Base-by-base conservation (phyloP, 2,888 invertebrate genomes). In the Antitype chi region DNA sequence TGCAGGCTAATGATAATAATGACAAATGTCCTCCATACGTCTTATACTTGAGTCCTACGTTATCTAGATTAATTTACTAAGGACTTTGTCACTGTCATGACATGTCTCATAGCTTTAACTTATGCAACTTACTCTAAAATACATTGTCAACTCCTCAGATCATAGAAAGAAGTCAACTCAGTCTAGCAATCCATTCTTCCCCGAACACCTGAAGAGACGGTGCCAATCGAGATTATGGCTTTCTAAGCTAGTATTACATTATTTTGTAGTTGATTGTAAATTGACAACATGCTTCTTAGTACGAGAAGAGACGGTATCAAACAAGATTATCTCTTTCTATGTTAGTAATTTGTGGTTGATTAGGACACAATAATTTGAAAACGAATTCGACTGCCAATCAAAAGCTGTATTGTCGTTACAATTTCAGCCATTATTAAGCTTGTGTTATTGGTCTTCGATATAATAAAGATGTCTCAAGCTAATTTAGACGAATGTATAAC, bases 401-500 rank as follows among this genome's bases (percentile, higher is more conserved):
- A 52, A 57, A n/a, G 0, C 1, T 25, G 28, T 71, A 71, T 72
- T 57, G 63, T 82, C 68, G 38, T 15, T 78, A 43, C 47, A 68
- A 67, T 71, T 70, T 55, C 11, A 20, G 6, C 38, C 13, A 53
- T 67, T 38, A 70, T 70, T 28, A 72, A 55, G 20, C 7, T 53
- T 55, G 15, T 64, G 23, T 64, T 76, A 77, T 71, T 62, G 52
- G 7, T 47, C 53, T 71, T 90, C 63, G 1, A 70, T 78, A 70
- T 74, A 92, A 93, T 91, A 90, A 90, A 92, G 90, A 92, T 86
- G 89, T 91, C 88, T 70, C 86, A 84, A 84, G 83, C 85, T 91
- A 93, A 93, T 92, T 92, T 91, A 91, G 93, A 94, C 90, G 85
- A 88, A 94, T 93, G 90, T 85, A 79, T 89, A 85, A 79, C 64